Evolutionary conservation across 1,140 invertebrate species (phyloP), one percentile per base, ranked within the genome.

Genomic region (Spodoptera frugiperda): DNA sequence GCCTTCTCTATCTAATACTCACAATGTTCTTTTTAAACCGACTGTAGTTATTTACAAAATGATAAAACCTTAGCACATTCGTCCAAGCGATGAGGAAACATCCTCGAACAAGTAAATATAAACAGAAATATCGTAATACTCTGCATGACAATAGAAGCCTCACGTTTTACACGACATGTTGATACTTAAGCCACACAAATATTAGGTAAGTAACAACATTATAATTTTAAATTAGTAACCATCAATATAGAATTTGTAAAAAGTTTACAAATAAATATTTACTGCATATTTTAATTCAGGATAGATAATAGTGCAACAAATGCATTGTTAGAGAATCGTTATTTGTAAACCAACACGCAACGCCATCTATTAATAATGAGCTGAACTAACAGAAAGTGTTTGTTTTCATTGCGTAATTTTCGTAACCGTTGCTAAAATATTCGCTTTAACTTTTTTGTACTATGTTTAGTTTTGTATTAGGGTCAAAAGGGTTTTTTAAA

Each of bases 101-200:
- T 39, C 54, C 21, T 14, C 11, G 11, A 8, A 15, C 12, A 4
- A 17, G n/a, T 63, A 63, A 63, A 63, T 63, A 63, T 63, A 63
- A 44, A 39, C 9, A 59, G 21, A 15, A 17, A 39, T n/a, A 61
- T 21, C 51, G 12, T 30, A 30, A 57, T 30, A 25, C 6, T 5
- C 3, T 46, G 10, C 33, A 10, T 48, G 17, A 21, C 46, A 67
- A 67, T 67, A 25, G 11, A 30, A 49, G 49, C 63, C 4, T 49
- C 63, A 67, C 63, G 63, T 25, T 67, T 67, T 49, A 6, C 63
- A 65, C 61, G 11, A 67, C 21, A 44, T 44, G 15, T 14, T 19
- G 15, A 25, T 25, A 44, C 11, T n/a, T 49, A 65, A 67, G 17
- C 15, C 15, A 3, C 25, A 17, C n/a, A 48, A 21, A 46, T 65